Percentiles rank a stretch among this genome's conserved stretches.
These are phyloP conservation scores for Thysanoteuthis rhombus DNA, from an alignment of 2,888 invertebrate species.

Conservation along the genomic window DNA sequence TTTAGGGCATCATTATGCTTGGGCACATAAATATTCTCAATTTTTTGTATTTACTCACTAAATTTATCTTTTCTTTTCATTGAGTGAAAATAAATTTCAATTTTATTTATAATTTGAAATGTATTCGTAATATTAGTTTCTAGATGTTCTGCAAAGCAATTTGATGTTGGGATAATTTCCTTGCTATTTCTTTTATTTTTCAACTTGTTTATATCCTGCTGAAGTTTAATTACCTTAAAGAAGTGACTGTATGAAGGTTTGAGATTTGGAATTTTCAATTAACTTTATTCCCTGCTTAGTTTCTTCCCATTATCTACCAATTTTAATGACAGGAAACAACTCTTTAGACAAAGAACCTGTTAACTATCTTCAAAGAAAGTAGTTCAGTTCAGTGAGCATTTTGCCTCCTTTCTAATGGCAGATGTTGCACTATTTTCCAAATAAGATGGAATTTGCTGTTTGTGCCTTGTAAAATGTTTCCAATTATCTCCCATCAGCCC, in stretches of 20 bases:
- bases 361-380: not conserved
- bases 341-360: not conserved
- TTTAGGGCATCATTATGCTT: too few relatives aligned
- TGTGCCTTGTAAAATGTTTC: too few relatives aligned
- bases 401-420: not conserved
- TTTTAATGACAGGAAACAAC: not conserved
- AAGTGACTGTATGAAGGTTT: not conserved
- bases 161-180: not conserved
- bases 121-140: too few relatives aligned
- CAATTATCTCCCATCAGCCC: not conserved
- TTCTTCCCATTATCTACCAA: not conserved
- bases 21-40: too few relatives aligned
- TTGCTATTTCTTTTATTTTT: not conserved
- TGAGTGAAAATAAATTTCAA: too few relatives aligned
- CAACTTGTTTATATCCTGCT: not conserved
- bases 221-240: not conserved
- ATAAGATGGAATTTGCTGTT: not conserved
- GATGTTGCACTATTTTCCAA: not conserved
- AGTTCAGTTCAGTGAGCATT: not conserved
- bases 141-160: not conserved
- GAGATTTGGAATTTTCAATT: not conserved
- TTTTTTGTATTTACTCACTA: too few relatives aligned
- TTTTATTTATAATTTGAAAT: too few relatives aligned
- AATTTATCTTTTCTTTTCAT: too few relatives aligned
- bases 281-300: not conserved